These are phyloP conservation scores for Hirtodrosophila alboralis DNA, from an alignment of 2,888 invertebrate species.

Conservation along the genomic window DNA sequence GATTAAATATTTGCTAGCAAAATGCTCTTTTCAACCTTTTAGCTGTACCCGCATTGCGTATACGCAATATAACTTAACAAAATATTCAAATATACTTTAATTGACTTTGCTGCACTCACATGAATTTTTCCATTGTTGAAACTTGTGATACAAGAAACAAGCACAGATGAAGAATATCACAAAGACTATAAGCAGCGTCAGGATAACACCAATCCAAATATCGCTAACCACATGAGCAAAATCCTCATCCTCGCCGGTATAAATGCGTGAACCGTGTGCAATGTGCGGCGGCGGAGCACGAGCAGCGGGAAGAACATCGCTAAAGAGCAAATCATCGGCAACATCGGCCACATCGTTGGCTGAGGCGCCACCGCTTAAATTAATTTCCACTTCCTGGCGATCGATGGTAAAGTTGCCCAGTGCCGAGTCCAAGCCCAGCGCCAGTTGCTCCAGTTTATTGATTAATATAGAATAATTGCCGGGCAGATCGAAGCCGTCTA, in stretches of 20 bases:
- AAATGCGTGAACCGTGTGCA: constrained; percentile 59
- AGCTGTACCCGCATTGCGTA: constrained; percentile 16
- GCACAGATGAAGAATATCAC: constrained; percentile 88
- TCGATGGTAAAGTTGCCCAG: constrained; percentile 79
- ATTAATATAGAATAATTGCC: constrained; percentile 83
- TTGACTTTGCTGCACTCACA: constrained; percentile 84
- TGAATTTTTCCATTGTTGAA: constrained; percentile 87
- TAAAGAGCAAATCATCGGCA: constrained; percentile 62
- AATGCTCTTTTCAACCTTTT: too few relatives aligned
- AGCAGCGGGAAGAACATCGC: constrained; percentile 64
- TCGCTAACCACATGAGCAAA: constrained; percentile 86
- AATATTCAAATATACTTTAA: constrained; percentile 45
- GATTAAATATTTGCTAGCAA: too few relatives aligned
- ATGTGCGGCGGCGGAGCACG: constrained; percentile 67
- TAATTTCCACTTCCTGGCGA: constrained; percentile 79
- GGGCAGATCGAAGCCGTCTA: constrained; percentile 75
- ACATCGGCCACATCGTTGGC: constrained; percentile 59
- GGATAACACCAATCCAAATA: constrained; percentile 87
- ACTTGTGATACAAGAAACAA: constrained; percentile 87
- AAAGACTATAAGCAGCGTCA: constrained; percentile 86
- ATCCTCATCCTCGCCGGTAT: constrained; percentile 84
- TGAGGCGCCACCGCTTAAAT: constrained; percentile 60
- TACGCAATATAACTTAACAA: constrained; percentile 13
- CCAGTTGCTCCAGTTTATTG: constrained; percentile 82
- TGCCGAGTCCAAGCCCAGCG: constrained; percentile 80